These are phyloP conservation scores for Oxystoma pomonae DNA, from an alignment of 2,888 invertebrate genomes.

Conservation along the genomic window DNA sequence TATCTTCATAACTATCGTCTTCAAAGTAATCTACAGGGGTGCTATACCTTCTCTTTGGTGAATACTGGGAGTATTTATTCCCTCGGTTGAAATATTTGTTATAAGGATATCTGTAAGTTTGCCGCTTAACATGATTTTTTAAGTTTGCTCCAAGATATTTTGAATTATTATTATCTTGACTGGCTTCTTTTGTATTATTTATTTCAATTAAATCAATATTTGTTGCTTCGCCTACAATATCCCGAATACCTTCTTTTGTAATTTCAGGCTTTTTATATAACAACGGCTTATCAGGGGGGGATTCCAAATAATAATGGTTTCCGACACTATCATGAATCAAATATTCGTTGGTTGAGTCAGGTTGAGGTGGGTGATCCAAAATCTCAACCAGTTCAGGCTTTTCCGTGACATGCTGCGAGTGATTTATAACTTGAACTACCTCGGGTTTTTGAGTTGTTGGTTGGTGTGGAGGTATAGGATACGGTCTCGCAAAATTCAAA, in stretches of 20 bases:
- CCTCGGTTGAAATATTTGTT: neutral
- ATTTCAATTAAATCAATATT: neutral
- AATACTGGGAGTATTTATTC: neutral
- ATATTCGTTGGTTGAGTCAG: neutral
- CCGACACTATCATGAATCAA: neutral
- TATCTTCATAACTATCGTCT: constrained; percentile 1
- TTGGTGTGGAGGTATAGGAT: neutral
- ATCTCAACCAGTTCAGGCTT: neutral
- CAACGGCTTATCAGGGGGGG: neutral
- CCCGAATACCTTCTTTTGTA: neutral
- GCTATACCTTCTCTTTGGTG: neutral
- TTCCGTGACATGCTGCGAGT: neutral
- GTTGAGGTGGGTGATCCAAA: neutral
- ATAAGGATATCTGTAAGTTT: neutral
- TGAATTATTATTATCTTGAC: neutral
- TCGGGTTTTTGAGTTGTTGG: neutral
- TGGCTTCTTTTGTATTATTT: neutral
- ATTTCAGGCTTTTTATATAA: neutral
- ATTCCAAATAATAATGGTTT: neutral
- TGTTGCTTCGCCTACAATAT: neutral
- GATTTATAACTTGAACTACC: neutral
- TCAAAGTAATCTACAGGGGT: neutral
- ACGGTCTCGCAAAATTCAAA: neutral
- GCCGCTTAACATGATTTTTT: neutral
- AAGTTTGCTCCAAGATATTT: no score